These are phyloP conservation scores for Spilarctia lutea DNA, from an alignment of 2,888 invertebrate species.

Conservation along the genomic window DNA sequence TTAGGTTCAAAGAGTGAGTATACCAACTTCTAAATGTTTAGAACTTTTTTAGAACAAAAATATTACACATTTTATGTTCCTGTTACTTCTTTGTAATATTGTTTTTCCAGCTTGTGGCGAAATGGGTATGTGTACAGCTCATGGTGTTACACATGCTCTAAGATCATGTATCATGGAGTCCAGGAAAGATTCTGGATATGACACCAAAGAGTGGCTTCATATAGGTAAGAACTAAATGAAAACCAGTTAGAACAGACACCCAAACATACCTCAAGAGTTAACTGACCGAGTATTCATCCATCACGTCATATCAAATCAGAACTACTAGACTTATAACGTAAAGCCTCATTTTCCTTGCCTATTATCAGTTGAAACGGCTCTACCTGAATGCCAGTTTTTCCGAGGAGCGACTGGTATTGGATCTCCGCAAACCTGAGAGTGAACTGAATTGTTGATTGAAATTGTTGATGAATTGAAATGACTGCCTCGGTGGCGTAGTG, in stretches of 20 bases:
- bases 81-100: not conserved
- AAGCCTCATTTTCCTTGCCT: too few relatives aligned
- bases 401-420: too few relatives aligned
- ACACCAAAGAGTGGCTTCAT: constrained; percentile 64
- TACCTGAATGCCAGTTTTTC: too few relatives aligned
- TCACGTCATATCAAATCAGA: too few relatives aligned
- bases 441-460: too few relatives aligned
- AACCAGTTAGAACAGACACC: not conserved
- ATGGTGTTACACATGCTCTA: constrained; percentile 70
- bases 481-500: too few relatives aligned
- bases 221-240: constrained; percentile 56
- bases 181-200: constrained; percentile 72
- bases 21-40: not conserved
- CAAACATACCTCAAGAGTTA: not conserved
- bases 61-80: rapidly evolving
- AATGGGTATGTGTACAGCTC: constrained; percentile 74
- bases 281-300: too few relatives aligned
- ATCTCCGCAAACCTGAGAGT: too few relatives aligned
- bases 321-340: too few relatives aligned
- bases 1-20: constrained; percentile 88
- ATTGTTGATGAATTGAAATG: too few relatives aligned
- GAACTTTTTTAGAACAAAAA: not conserved
- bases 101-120: constrained; percentile 77
- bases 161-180: constrained; percentile 74
- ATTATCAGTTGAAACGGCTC: too few relatives aligned